These are phyloP conservation scores for Tylochromis polylepis DNA, from an alignment of 2,113 vertebrate genomes.

Conservation along the genomic window DNA sequence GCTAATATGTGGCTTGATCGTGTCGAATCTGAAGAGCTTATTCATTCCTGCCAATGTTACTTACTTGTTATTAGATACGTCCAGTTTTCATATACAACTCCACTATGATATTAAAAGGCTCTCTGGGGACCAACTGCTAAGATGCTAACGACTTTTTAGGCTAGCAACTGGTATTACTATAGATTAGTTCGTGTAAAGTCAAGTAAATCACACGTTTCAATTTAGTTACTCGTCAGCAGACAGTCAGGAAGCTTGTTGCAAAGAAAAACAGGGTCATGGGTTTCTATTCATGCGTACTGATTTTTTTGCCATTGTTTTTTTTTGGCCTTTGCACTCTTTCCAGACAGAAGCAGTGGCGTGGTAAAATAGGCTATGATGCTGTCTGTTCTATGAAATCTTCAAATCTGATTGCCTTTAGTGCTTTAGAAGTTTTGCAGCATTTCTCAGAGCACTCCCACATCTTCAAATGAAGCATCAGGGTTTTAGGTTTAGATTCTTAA, in stretches of 20 bases:
- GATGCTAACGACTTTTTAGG: background rate
- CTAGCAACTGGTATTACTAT: background rate
- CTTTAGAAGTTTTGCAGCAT: background rate
- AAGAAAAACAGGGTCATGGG: background rate
- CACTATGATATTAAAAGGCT: background rate
- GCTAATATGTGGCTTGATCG: background rate
- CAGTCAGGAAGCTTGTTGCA: background rate
- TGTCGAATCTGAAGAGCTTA: background rate
- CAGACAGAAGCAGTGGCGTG: background rate
- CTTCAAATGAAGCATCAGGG: background rate
- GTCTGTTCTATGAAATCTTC: background rate
- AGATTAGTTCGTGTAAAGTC: background rate
- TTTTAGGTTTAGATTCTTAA: background rate
- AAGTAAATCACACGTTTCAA: background rate
- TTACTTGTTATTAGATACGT: background rate
- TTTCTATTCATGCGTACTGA: background rate
- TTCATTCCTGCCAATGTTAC: background rate
- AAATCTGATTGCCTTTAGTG: background rate
- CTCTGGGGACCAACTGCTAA: background rate
- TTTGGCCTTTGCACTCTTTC: background rate
- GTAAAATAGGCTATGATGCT: background rate
- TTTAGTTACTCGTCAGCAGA: background rate
- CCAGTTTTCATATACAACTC: background rate
- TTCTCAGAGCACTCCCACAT: background rate
- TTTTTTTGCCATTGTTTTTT: background rate